Base-by-base conservation (phyloP, 2,797 vertebrate species). In the Harpagifer antarcticus region DNA sequence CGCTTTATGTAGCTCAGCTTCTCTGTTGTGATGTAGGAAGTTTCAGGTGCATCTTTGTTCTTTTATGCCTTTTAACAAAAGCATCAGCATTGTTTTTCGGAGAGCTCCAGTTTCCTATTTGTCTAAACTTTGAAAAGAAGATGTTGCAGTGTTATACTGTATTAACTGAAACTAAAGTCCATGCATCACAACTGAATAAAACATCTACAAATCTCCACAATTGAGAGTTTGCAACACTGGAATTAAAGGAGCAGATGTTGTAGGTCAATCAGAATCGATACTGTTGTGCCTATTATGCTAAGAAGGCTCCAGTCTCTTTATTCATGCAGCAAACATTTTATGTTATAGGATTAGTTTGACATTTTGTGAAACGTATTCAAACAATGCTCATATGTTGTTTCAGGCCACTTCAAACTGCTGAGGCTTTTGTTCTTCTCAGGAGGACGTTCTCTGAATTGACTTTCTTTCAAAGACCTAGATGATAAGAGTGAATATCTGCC, bases 191-290 rank as follows among this genome's bases (percentile, higher is more conserved):
- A 31, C 43, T 12, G 15, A 23, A 43, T 40, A 42, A 23, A 48
- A 56, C 50, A 68, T 61, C 13, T 44, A 23, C 23, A 27, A 40
- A 45, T 56, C 43, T 49, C 55, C 69, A 45, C 53, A 66, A 12
- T 23, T 3, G 20, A 43, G 23, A n/a, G 52, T 72, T 57, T 43
- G 27, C 33, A 54, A 19, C 43, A 45, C 72, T 79, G 74, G 42
- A 79, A 79, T 66, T 40, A 55, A 59, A 54, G 33, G 14, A 64
- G 68, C 60, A 66, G 71, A 68, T 73, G 37, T 45, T 63, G 48
- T 61, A 55, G 42, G 14, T 64, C 58, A 47, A 19, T 62, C 62
- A 55, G 44, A 77, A 53, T 42, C 52, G 8, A 37, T 43, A 54
- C 4, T 56, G 23, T 63, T 57, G 19, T 53, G 5, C 0, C 19